These are phyloP conservation scores for Quadriops clusia DNA, from an alignment of 2,888 invertebrate species.

Conservation along the genomic window DNA sequence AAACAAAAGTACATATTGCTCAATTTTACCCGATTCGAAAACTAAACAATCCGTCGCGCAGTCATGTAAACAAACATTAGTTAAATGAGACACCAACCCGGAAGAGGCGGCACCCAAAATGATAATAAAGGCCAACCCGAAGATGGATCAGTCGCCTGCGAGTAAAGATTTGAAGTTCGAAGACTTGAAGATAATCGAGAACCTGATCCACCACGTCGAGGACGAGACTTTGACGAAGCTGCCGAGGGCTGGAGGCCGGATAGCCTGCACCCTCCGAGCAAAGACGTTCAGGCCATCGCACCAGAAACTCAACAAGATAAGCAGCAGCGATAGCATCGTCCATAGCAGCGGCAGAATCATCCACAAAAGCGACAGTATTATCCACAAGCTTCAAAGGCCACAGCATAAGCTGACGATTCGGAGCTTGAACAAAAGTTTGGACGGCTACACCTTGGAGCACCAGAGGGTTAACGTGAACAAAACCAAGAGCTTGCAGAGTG, in stretches of 20 bases:
- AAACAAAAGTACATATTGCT: no score
- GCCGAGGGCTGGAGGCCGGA: conserved; percentile 1
- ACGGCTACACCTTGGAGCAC: conserved; percentile 14
- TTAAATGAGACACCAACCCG: background rate
- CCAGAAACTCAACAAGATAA: conserved; percentile 11
- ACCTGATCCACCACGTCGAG: conserved; percentile 32
- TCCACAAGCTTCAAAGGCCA: background rate
- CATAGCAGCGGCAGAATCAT: conserved; percentile 8
- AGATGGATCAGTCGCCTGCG: conserved; percentile 16
- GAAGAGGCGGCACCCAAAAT: conserved; percentile 16
- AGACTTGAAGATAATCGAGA: conserved; percentile 32
- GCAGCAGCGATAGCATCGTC: conserved; percentile 17
- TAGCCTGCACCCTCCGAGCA: no score
- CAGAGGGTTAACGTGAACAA: conserved; percentile 15
- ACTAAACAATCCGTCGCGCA: no score
- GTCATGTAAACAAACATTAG: conserved; percentile 4
- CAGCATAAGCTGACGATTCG: background rate
- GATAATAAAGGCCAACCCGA: conserved; percentile 20
- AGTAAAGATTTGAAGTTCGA: conserved; percentile 20
- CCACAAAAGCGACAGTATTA: background rate
- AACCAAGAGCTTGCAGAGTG: conserved; percentile 21
- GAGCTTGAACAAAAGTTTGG: conserved; percentile 19
- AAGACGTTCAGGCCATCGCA: conserved; percentile 1
- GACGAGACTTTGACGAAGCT: conserved; percentile 9
- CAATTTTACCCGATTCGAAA: no score